phyloP scores from a whole-genome alignment of 2,888 invertebrate genomes.

The Urechis unicinctus region DNA sequence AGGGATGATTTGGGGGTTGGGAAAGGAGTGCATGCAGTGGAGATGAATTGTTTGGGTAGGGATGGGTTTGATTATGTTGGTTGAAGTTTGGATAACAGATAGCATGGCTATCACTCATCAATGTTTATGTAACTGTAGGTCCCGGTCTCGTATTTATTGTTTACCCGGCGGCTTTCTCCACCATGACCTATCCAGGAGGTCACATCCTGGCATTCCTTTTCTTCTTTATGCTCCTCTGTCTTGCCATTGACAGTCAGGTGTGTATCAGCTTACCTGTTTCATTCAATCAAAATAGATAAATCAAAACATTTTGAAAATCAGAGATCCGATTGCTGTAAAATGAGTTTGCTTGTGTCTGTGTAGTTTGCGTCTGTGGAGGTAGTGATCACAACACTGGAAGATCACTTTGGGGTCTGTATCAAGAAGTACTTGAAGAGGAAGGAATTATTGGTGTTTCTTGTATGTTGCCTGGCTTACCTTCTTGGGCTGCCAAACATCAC shows the following conservation, averaged over 20 bases:
- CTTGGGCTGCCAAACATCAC: slow-evolving; percentile 82
- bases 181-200: slow-evolving; percentile 36
- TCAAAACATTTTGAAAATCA: background rate
- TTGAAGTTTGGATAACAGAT: too few species aligned
- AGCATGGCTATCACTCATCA: too few species aligned
- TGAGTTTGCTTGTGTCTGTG: background rate
- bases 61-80: too few species aligned
- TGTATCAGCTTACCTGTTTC: slow-evolving; percentile 1
- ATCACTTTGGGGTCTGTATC: slow-evolving; percentile 83
- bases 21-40: too few species aligned
- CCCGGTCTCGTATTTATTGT: slow-evolving; percentile 44
- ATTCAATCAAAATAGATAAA: background rate
- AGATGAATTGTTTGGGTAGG: too few species aligned
- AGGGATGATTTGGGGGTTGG: too few species aligned
- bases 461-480: slow-evolving; percentile 75
- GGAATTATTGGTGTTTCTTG: slow-evolving; percentile 75
- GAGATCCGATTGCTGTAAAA: too few species aligned
- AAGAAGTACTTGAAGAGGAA: slow-evolving; percentile 75
- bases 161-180: slow-evolving; percentile 41
- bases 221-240: slow-evolving; percentile 42
- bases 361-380: slow-evolving; percentile 87
- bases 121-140: slow-evolving; percentile 29
- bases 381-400: slow-evolving; percentile 86
- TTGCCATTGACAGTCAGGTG: slow-evolving; percentile 45
- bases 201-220: slow-evolving; percentile 39